These are phyloP conservation scores for Aythya baeri DNA, from an alignment of 2,113 vertebrate genomes.

Conservation along the genomic window DNA sequence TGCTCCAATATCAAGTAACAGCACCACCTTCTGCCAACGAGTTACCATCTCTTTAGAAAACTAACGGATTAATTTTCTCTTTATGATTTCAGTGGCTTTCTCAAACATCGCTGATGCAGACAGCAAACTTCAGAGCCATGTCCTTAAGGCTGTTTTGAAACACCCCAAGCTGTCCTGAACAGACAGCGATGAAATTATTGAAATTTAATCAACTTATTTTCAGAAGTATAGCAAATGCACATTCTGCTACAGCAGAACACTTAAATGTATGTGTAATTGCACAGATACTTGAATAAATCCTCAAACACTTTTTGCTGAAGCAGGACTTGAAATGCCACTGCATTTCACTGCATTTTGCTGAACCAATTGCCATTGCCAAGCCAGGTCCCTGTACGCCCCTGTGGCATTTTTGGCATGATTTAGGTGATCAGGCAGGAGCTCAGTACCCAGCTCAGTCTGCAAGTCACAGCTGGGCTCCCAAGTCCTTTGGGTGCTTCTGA, in stretches of 20 bases:
- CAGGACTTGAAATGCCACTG: neutral
- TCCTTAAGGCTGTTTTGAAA: neutral
- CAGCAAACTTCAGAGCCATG: neutral
- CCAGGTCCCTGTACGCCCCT: neutral
- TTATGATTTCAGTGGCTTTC: neutral
- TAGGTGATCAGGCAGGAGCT: neutral
- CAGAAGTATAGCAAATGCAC: neutral
- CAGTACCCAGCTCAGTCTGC: neutral
- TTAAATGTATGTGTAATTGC: neutral
- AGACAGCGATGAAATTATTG: neutral
- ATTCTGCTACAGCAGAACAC: neutral
- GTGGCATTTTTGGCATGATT: neutral
- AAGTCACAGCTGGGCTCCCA: neutral
- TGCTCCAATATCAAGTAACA: slow-evolving; percentile 66
- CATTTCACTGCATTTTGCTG: neutral
- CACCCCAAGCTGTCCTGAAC: neutral
- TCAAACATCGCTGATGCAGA: neutral
- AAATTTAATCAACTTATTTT: neutral
- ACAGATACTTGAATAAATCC: neutral
- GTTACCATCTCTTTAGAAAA: slow-evolving; percentile 16
- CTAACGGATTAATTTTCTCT: neutral
- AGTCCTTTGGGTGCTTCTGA: neutral
- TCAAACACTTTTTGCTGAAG: neutral
- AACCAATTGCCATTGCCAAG: no score
- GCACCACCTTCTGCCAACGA: slow-evolving; percentile 72